phyloP scores from a whole-genome alignment of 2,888 invertebrate species.

The Hirtodrosophila alboralis region DNA sequence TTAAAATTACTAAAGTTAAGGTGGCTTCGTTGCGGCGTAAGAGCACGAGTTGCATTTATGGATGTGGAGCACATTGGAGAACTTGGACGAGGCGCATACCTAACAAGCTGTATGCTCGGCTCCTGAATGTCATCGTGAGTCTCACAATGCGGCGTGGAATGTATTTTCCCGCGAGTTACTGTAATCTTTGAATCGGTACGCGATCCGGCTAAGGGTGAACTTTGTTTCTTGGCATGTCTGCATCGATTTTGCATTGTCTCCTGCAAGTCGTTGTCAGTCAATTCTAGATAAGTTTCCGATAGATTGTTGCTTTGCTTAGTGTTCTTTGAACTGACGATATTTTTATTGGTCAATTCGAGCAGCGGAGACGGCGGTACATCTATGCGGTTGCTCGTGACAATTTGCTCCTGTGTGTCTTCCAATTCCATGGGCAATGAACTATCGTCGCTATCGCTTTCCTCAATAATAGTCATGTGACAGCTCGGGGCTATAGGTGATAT shows the following conservation, averaged over 20 bases:
- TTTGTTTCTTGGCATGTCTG: background rate
- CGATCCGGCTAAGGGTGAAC: background rate
- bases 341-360: conserved; percentile 29
- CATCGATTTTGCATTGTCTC: background rate
- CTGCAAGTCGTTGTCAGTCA: background rate
- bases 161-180: background rate
- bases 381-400: background rate
- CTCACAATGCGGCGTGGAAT: background rate
- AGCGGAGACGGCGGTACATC: conserved; percentile 5
- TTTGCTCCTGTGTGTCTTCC: background rate
- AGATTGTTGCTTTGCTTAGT: background rate
- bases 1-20: conserved; percentile 33
- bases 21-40: conserved; percentile 21
- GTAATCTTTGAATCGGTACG: background rate
- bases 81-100: background rate
- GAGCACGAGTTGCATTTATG: background rate
- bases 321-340: background rate
- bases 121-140: background rate
- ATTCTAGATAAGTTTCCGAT: too few species aligned
- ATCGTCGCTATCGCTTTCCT: conserved; percentile 34
- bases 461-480: conserved; percentile 24
- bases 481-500: background rate
- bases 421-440: conserved; percentile 1
- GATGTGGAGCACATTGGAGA: conserved; percentile 4
- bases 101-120: conserved; percentile 14